These are phyloP conservation scores for Polymixis lichenea DNA, from an alignment of 2,888 invertebrate genomes.

Conservation along the genomic window DNA sequence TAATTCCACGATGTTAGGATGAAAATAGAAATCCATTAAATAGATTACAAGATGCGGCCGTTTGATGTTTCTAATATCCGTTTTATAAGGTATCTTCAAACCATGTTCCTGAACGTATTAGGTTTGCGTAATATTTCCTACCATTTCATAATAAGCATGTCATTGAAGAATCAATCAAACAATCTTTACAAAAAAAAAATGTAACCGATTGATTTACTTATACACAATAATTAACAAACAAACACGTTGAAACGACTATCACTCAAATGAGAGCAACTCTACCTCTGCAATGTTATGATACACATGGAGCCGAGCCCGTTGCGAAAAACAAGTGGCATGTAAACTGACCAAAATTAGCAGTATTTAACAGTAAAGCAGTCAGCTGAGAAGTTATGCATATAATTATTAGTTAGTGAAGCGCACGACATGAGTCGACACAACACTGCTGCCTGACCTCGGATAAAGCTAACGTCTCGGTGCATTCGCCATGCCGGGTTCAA, in stretches of 20 bases:
- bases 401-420: constrained; percentile 70
- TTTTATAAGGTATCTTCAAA: background rate
- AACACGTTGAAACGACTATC: constrained; percentile 3
- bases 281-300: background rate
- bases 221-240: background rate
- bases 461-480: constrained; percentile 85
- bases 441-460: constrained; percentile 84
- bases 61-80: background rate
- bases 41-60: background rate
- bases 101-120: background rate
- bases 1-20: background rate
- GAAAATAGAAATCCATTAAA: background rate
- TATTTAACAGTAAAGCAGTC: constrained; percentile 63
- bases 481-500: constrained; percentile 83
- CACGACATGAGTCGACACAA: constrained; percentile 62
- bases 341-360: constrained; percentile 52
- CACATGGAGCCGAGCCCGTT: background rate
- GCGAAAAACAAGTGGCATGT: constrained; percentile 27
- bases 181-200: background rate
- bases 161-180: background rate
- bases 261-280: constrained; percentile 8
- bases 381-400: constrained; percentile 75
- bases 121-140: background rate
- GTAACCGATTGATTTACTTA: background rate
- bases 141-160: background rate